Evolutionary conservation across 2,113 vertebrate species (phyloP).

Genomic region (Caretta caretta): DNA sequence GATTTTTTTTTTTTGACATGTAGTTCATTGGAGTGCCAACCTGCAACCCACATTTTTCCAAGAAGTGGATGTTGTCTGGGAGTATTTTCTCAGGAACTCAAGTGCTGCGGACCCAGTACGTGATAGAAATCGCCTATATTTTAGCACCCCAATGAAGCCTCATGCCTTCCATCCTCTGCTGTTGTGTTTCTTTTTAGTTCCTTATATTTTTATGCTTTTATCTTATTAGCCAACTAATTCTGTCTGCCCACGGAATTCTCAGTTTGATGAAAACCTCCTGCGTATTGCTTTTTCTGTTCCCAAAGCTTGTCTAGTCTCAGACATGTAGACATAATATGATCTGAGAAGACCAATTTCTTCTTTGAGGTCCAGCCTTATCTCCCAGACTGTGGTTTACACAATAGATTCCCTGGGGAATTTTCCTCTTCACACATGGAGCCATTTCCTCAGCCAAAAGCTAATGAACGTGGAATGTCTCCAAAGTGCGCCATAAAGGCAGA

Average conservation of each 20-base stretch:
- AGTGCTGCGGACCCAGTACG: not conserved
- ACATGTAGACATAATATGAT: constrained; percentile 69
- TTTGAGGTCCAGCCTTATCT: constrained; percentile 69
- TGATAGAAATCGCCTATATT: constrained; percentile 2
- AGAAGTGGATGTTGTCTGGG: not conserved
- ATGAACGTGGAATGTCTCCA: constrained; percentile 41
- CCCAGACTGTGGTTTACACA: constrained; percentile 65
- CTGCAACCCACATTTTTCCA: not conserved
- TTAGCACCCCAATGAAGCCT: not conserved
- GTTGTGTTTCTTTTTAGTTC: not conserved
- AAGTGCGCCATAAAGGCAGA: not conserved
- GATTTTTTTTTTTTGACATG: not conserved
- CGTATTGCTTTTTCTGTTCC: constrained; percentile 38
- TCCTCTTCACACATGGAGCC: constrained; percentile 20
- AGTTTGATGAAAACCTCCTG: constrained; percentile 72
- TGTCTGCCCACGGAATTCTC: constrained; percentile 74
- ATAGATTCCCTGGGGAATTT: constrained; percentile 59
- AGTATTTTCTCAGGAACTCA: not conserved
- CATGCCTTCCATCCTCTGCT: constrained; percentile 17
- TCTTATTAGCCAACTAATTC: constrained; percentile 49
- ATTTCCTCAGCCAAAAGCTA: constrained; percentile 55
- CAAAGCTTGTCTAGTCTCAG: constrained; percentile 35
- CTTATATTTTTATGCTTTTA: not conserved
- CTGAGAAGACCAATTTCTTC: constrained; percentile 68
- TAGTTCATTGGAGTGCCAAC: not conserved